These are phyloP conservation scores for Drosophila biarmipes DNA, from an alignment of 1,140 invertebrate genomes.

Conservation along the genomic window DNA sequence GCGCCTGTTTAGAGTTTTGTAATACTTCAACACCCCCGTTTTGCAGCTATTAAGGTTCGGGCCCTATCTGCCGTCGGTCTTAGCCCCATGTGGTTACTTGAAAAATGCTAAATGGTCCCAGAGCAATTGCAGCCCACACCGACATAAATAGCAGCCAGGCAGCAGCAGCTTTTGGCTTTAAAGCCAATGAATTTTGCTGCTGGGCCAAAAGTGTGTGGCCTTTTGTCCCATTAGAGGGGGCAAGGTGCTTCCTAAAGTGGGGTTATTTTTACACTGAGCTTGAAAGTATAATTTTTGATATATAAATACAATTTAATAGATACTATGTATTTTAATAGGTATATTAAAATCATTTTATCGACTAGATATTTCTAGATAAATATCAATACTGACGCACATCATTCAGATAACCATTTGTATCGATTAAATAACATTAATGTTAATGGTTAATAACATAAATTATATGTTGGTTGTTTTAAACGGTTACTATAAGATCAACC, in stretches of 20 bases:
- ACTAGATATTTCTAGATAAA: no score
- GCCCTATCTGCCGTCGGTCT: constrained; percentile 47
- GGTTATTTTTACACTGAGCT: neutral
- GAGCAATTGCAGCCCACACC: constrained; percentile 66
- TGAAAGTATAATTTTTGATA: neutral
- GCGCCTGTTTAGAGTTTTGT: constrained; percentile 77
- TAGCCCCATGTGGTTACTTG: constrained; percentile 76
- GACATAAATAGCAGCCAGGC: constrained; percentile 29
- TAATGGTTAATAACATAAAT: no score
- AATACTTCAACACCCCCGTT: constrained; percentile 62
- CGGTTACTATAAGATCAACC: neutral
- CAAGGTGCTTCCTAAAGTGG: neutral
- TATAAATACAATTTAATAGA: no score
- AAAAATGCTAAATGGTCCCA: constrained; percentile 80
- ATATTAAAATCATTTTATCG: no score
- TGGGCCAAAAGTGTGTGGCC: constrained; percentile 10
- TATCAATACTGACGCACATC: no score
- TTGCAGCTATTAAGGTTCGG: constrained; percentile 43
- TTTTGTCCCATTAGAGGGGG: constrained; percentile 3
- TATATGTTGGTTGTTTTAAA: neutral
- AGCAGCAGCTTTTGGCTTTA: constrained; percentile 33
- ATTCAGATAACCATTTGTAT: no score
- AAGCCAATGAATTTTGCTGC: constrained; percentile 15
- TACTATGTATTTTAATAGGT: no score
- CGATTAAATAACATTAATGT: no score